These are phyloP conservation scores for Nemotelus pantherinus DNA, from an alignment of 2,888 invertebrate species.

Conservation along the genomic window DNA sequence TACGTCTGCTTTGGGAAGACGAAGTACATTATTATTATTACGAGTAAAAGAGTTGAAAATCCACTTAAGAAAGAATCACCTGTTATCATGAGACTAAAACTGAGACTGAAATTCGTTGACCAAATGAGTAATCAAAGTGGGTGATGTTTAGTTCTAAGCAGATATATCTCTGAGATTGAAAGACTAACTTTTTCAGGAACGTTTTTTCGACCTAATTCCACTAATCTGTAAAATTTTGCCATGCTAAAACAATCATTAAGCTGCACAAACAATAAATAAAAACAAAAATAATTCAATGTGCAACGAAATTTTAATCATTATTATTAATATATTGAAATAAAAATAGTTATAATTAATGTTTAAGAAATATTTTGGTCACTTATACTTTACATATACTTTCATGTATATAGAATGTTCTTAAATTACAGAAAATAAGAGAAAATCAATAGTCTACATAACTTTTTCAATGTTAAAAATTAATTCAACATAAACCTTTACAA, in stretches of 20 bases:
- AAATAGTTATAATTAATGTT: constrained; percentile 17
- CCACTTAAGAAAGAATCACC: too few relatives aligned
- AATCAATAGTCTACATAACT: constrained; percentile 2
- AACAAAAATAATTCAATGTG: constrained; percentile 22
- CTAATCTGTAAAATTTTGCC: too few relatives aligned
- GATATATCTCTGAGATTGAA: too few relatives aligned
- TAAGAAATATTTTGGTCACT: background rate
- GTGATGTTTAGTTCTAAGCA: too few relatives aligned
- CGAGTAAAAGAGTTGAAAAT: too few relatives aligned
- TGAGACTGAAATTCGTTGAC: too few relatives aligned
- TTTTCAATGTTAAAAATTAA: constrained; percentile 26
- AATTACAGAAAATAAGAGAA: constrained; percentile 26
- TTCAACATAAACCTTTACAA: constrained; percentile 11
- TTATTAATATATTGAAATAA: constrained; percentile 1
- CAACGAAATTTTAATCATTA: constrained; percentile 32
- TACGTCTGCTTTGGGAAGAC: too few relatives aligned
- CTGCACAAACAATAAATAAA: constrained; percentile 1
- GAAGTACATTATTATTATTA: too few relatives aligned
- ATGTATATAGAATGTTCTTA: constrained; percentile 9
- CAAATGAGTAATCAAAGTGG: too few relatives aligned
- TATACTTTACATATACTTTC: background rate
- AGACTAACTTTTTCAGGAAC: too few relatives aligned
- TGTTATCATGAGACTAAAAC: too few relatives aligned
- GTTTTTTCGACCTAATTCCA: too few relatives aligned
- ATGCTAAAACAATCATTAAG: background rate